Evolutionary conservation across 2,888 invertebrate species (phyloP).

Genomic region (Crioceris asparagi): DNA sequence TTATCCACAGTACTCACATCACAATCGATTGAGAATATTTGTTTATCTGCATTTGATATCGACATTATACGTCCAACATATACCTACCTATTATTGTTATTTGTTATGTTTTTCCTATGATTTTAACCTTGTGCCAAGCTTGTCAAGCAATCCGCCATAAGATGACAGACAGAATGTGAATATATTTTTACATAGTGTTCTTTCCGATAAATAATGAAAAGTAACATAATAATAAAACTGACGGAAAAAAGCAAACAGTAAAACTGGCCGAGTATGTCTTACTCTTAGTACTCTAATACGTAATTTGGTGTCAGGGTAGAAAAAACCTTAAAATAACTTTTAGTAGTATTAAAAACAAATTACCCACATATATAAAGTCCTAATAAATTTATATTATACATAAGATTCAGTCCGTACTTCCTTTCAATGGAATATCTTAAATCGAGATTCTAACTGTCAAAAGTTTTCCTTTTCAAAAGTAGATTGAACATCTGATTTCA

Average conservation of each 20-base stretch:
- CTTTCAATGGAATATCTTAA: no score
- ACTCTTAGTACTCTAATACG: slow-evolving; percentile 69
- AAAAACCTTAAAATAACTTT: slow-evolving; percentile 33
- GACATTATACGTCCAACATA: no score
- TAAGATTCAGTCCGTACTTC: no score
- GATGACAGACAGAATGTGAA: slow-evolving; percentile 19
- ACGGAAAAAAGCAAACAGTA: slow-evolving; percentile 9
- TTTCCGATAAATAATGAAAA: slow-evolving; percentile 9
- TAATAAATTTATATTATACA: no score
- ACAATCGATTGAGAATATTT: no score
- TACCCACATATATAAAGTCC: no score
- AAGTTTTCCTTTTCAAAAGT: no score
- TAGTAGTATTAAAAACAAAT: slow-evolving; percentile 28
- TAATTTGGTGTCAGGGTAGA: slow-evolving; percentile 83
- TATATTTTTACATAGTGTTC: slow-evolving; percentile 26
- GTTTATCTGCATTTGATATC: no score
- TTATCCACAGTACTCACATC: no score
- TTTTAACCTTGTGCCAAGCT: slow-evolving; percentile 29
- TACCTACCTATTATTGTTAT: slow-evolving; percentile 13
- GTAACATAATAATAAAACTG: slow-evolving; percentile 1
- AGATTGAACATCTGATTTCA: no score
- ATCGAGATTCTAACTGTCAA: no score
- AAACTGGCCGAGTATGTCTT: slow-evolving; percentile 44
- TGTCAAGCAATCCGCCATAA: slow-evolving; percentile 25
- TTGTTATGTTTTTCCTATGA: slow-evolving; percentile 18